phyloP scores from a whole-genome alignment of 2,888 invertebrate genomes.

The Ornithoptera alexandrae region DNA sequence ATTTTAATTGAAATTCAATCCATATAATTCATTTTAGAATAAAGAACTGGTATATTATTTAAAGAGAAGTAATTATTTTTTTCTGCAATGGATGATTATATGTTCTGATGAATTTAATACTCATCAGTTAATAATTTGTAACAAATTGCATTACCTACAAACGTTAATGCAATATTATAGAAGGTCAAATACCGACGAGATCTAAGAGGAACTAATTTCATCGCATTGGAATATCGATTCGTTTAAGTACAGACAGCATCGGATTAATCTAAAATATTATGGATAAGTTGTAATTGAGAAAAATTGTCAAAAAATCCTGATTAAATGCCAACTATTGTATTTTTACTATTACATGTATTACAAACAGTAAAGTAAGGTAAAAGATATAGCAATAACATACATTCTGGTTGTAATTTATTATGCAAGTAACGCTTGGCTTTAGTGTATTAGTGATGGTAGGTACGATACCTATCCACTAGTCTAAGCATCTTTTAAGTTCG shows the following conservation, averaged over 20 bases:
- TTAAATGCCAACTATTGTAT: no score
- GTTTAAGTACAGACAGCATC: neutral
- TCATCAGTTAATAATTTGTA: conserved; percentile 16
- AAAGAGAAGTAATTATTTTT: conserved; percentile 17
- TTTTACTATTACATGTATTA: no score
- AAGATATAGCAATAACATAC: no score
- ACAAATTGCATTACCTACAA: conserved; percentile 14
- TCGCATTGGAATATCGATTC: neutral
- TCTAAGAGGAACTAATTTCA: conserved; percentile 7
- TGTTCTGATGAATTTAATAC: conserved; percentile 6
- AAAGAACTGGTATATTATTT: neutral
- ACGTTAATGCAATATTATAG: conserved; percentile 8
- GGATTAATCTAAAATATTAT: no score
- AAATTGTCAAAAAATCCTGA: no score
- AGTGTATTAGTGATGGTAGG: no score
- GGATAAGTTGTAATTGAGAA: no score
- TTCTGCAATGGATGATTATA: conserved; percentile 9
- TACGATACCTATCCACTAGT: no score
- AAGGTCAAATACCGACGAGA: conserved; percentile 5
- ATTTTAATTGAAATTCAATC: conserved; percentile 3
- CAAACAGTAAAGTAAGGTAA: no score
- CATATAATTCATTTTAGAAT: neutral
- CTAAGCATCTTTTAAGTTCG: no score
- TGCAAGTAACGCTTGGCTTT: no score
- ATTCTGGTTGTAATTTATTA: no score